phyloP scores from a whole-genome alignment of 2,113 vertebrate genomes.

The Pelusios castaneus region DNA sequence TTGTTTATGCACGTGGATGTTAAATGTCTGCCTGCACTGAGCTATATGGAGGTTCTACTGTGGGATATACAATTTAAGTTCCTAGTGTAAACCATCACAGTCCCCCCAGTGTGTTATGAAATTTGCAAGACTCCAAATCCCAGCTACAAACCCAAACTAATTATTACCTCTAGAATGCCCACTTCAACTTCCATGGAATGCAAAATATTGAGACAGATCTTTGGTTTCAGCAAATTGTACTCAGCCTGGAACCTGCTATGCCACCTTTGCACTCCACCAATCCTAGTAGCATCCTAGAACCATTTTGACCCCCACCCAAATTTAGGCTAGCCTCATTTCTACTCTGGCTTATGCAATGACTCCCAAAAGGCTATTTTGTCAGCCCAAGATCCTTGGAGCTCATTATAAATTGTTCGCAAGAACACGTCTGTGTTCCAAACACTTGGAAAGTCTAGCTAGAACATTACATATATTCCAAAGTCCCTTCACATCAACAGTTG shows the following conservation, averaged over 20 bases:
- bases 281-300: not conserved
- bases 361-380: not conserved
- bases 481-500: not conserved
- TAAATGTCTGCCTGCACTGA: conserved; percentile 6
- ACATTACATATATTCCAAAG: fast-evolving
- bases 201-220: not conserved
- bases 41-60: not conserved
- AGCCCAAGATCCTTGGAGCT: fast-evolving
- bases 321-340: not conserved
- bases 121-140: conserved; percentile 1
- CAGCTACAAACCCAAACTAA: not conserved
- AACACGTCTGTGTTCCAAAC: not conserved
- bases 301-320: not conserved
- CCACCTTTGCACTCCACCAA: not conserved
- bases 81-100: conserved; percentile 36
- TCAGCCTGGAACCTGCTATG: fast-evolving
- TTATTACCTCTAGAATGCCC: not conserved
- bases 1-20: not conserved
- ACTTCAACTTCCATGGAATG: not conserved
- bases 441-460: not conserved
- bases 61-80: conserved; percentile 32
- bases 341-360: not conserved
- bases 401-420: not conserved
- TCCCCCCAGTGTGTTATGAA: not conserved
- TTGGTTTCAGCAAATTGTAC: not conserved